phyloP scores from a whole-genome alignment of 2,888 invertebrate genomes.

The Cantharis nigra region DNA sequence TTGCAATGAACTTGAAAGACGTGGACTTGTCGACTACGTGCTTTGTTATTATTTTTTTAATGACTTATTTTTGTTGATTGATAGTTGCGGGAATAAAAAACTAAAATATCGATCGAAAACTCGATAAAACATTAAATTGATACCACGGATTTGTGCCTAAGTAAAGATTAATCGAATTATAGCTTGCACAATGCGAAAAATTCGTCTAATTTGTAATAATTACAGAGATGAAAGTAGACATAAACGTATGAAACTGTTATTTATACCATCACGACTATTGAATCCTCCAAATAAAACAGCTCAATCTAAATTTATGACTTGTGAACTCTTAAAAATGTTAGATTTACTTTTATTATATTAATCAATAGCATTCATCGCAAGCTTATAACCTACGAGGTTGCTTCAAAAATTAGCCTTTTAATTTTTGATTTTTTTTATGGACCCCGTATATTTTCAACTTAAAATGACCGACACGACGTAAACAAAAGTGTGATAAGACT shows the following conservation, averaged over 20 bases:
- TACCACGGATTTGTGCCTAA: not conserved
- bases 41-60: not conserved
- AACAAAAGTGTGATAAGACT: constrained; percentile 1
- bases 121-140: not conserved
- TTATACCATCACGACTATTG: constrained; percentile 38
- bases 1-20: not conserved
- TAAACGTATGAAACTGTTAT: constrained; percentile 15
- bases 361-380: constrained; percentile 47
- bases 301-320: not conserved
- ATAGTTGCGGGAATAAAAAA: not conserved
- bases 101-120: not conserved
- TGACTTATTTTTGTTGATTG: not conserved
- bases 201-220: constrained; percentile 25
- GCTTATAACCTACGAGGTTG: constrained; percentile 37
- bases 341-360: constrained; percentile 9
- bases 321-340: not conserved
- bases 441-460: not conserved
- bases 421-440: not conserved
- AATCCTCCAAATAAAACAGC: constrained; percentile 31
- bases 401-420: constrained; percentile 2
- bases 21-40: not conserved
- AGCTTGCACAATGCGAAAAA: constrained; percentile 4
- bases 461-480: constrained; percentile 8
- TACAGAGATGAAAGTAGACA: constrained; percentile 12
- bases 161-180: constrained; percentile 7